Evolutionary conservation across 2,888 invertebrate genomes (phyloP), one percentile per base, ranked within the genome.

Genomic region (Liopterus haemorrhoidalis): DNA sequence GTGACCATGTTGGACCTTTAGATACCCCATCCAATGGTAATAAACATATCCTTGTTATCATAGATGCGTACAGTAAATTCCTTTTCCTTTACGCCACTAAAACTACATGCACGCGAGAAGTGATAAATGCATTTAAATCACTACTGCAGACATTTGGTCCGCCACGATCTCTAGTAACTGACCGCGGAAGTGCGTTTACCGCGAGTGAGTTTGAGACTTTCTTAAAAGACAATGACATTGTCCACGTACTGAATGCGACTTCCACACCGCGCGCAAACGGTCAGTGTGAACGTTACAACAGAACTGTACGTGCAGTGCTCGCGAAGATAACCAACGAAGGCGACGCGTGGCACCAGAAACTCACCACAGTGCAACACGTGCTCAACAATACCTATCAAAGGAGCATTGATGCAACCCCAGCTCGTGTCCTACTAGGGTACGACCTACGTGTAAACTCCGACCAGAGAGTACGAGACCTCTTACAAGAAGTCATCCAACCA

Each of bases 41-140:
- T 5, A 25, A 25, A 25, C 25, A 25, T 4, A 25, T 25, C n/a
- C 25, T 25, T 3, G 25, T 25, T 3, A 12, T 25, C n/a, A 25
- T 25, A n/a, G 25, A 25, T 25, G 25, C 25, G 25, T 25, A 25
- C 12, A 25, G 3, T 12, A 25, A 25, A 25, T 25, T 25, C 25
- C n/a, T 25, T n/a, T 25, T 25, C 12, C 25, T 25, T 11, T 11
- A 25, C 25, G 25, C 25, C n/a, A 25, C 25, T n/a, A 25, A 25
- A 12, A 25, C 25, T 12, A 3, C 2, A 11, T 11, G 12, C 4
- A 11, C 25, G 25, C 25, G 25, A n/a, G 25, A 25, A 25, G 25
- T 25, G 2, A 5, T 25, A 25, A 25, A 25, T 11, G 25, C 12
- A 12, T 11, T 25, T 5, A 12, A 25, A 25, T 12, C n/a, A 25